Conservation (phyloP, 2,888 invertebrate species). For the Seira ritae region DNA sequence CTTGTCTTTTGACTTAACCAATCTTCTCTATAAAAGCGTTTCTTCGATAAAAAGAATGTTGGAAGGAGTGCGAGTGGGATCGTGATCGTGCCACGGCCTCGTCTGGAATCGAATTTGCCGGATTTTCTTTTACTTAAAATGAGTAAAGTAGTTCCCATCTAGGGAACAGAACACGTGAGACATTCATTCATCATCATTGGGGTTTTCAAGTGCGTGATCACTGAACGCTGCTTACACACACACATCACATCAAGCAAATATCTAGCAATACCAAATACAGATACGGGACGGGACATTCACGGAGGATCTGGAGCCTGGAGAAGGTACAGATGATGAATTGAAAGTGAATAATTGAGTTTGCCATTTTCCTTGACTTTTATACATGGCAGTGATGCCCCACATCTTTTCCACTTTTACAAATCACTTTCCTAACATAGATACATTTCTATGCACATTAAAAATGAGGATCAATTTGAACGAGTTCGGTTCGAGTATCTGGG, state of each 20-base stretch:
- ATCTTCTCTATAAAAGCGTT: background rate
- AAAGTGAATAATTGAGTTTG: slow-evolving; percentile 46
- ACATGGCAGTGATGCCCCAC: too few relatives aligned
- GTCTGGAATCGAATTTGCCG: slow-evolving; percentile 37
- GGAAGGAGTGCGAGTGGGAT: too few relatives aligned
- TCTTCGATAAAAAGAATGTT: slow-evolving; percentile 26
- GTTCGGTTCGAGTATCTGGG: too few relatives aligned
- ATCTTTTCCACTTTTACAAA: slow-evolving; percentile 34
- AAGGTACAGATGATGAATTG: too few relatives aligned
- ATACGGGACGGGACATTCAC: slow-evolving; percentile 39
- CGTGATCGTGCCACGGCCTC: too few relatives aligned
- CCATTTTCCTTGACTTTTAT: slow-evolving; percentile 30
- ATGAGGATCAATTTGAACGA: too few relatives aligned
- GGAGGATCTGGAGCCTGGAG: slow-evolving; percentile 30
- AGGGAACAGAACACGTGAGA: slow-evolving; percentile 20
- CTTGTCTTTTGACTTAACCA: background rate
- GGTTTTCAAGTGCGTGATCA: too few relatives aligned
- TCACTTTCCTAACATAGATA: background rate
- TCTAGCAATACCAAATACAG: too few relatives aligned
- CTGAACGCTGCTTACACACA: too few relatives aligned
- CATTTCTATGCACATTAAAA: too few relatives aligned
- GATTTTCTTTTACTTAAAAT: slow-evolving; percentile 31
- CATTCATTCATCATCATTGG: too few relatives aligned
- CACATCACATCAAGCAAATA: too few relatives aligned
- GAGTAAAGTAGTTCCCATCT: background rate